phyloP scores from a whole-genome alignment of 2,888 invertebrate genomes.

The Eremobia ochroleuca region DNA sequence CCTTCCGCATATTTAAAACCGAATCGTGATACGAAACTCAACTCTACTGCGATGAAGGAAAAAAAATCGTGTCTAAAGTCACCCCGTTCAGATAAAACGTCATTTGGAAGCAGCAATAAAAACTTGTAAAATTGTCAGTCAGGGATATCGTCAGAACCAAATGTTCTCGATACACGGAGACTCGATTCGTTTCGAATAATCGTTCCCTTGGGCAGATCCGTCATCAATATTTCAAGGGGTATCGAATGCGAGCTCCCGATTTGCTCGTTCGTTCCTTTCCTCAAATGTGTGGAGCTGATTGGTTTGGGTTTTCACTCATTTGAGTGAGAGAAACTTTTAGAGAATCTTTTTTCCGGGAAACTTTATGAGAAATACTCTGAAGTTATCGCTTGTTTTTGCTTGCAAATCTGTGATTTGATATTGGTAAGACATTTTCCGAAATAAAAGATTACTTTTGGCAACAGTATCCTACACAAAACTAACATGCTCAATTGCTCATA shows the following conservation, averaged over 20 bases:
- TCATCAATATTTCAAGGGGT: conserved; percentile 84
- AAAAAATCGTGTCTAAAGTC: conserved; percentile 50
- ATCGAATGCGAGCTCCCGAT: conserved; percentile 77
- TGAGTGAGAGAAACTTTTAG: conserved; percentile 55
- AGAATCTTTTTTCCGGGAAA: conserved; percentile 9
- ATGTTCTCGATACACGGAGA: conserved; percentile 76
- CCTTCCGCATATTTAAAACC: conserved; percentile 59
- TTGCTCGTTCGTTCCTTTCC: conserved; percentile 76
- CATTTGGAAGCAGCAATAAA: conserved; percentile 74
- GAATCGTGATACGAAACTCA: conserved; percentile 62
- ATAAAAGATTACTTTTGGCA: not conserved
- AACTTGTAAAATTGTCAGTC: conserved; percentile 80
- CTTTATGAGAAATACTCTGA: not conserved
- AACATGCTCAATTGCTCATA: not conserved
- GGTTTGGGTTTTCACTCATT: conserved; percentile 76
- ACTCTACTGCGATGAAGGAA: conserved; percentile 61
- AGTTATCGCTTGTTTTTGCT: not conserved
- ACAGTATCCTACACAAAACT: not conserved
- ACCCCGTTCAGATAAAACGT: conserved; percentile 63
- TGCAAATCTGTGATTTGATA: not conserved
- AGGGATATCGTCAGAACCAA: conserved; percentile 72
- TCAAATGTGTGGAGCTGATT: conserved; percentile 75
- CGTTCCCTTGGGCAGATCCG: conserved; percentile 80
- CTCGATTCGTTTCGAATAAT: conserved; percentile 79
- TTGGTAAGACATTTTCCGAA: not conserved